Evolutionary conservation across 1,140 invertebrate species (phyloP), one percentile per base, ranked within the genome.

Genomic region (Calycopis cecrops): DNA sequence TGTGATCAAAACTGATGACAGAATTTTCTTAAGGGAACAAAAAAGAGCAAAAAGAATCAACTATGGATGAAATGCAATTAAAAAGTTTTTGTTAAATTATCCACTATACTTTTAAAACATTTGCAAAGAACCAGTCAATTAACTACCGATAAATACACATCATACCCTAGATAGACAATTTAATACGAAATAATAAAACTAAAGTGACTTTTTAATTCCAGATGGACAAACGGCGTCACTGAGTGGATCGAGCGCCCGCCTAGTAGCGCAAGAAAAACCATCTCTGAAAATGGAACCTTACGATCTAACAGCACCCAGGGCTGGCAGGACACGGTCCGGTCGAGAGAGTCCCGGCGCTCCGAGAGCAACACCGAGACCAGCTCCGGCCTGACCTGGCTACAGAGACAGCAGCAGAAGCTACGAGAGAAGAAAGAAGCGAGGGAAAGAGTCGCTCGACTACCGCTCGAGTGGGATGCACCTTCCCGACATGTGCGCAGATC

Each of bases 351-450:
- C 0, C 71, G 79, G 1, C 65, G 80, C 16, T 82, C 79, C 1
- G 80, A 85, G 48, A 75, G 74, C 12, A 72, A 68, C n/a, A 54
- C 62, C 7, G 77, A 82, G 34, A 60, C 66, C 8, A 80, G 67
- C 52, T 88, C 88, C 3, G 90, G 90, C 12, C 73, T 93, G 49
- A 93, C 93, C 14, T 95, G 93, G 93, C 81, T 95, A 52, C 93
- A 94, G 73, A 89, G 92, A 59, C 94, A 95, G 70, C 94, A 95
- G 71, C 89, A 93, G 69, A 94, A 94, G 69, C 86, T 95, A 1
- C 89, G 91, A 70, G 90, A 93, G 78, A 81, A 92, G 76, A 84
- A 91, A 85, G 90, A 93, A 77, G 80, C 91, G 35, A 90, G 92
- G 57, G 86, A 91, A 53, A 88, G 91, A 62, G 90, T 92, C 44